Evolutionary conservation across 2,888 invertebrate species (phyloP).

Genomic region (Tyria jacobaeae): DNA sequence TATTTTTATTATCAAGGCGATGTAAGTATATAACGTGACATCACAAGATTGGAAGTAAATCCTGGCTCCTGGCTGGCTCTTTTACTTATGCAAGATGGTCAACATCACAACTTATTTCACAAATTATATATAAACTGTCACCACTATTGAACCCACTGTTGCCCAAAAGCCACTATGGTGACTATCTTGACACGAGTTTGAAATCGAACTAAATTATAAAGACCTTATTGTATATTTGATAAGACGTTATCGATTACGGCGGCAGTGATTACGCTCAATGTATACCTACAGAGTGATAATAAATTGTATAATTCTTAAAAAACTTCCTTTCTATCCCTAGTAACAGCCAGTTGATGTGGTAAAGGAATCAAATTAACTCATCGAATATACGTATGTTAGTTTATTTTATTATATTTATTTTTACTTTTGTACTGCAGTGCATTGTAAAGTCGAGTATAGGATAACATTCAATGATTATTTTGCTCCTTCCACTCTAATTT

Average conservation of each 20-base stretch:
- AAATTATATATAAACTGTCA: conserved; percentile 9
- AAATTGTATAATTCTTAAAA: neutral
- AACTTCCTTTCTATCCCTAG: neutral
- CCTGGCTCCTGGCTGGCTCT: conserved; percentile 20
- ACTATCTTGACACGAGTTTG: conserved; percentile 30
- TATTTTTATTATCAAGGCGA: conserved; percentile 27
- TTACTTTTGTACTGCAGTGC: no score
- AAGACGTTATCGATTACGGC: conserved; percentile 57
- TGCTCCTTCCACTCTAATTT: no score
- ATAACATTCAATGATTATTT: no score
- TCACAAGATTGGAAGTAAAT: conserved; percentile 21
- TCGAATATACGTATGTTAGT: no score
- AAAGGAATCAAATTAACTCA: no score
- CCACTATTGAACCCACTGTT: conserved; percentile 20
- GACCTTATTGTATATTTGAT: conserved; percentile 51
- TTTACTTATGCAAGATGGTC: conserved; percentile 12
- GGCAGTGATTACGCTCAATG: conserved; percentile 60
- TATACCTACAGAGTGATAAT: conserved; percentile 17
- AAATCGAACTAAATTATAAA: conserved; percentile 51
- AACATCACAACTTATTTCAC: conserved; percentile 23
- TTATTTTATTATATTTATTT: no score
- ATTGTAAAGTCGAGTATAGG: no score
- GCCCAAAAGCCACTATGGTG: conserved; percentile 27
- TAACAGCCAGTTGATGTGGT: neutral
- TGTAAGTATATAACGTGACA: conserved; percentile 22